Evolutionary conservation across 2,797 vertebrate genomes (phyloP).

Genomic region (Aeoliscus strigatus): DNA sequence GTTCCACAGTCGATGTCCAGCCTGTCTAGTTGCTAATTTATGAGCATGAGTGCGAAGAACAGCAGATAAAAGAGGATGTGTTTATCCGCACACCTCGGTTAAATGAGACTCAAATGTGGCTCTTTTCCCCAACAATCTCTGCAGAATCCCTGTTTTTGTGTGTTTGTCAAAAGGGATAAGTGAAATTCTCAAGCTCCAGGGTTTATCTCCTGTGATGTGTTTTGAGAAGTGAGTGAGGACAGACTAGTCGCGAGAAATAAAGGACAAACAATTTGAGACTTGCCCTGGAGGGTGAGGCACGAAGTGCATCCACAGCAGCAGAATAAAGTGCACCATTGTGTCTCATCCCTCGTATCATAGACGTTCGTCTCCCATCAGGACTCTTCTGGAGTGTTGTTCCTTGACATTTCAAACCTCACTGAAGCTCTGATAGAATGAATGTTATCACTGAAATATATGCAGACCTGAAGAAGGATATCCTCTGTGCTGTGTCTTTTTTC

Average conservation of each 20-base stretch:
- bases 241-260: slow-evolving; percentile 10
- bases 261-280: slow-evolving; percentile 9
- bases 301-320: slow-evolving; percentile 21
- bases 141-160: slow-evolving; percentile 9
- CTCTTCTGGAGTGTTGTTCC: slow-evolving; percentile 36
- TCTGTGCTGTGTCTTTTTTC: slow-evolving; percentile 47
- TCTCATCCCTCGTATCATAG: slow-evolving; percentile 19
- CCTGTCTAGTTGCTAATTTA: slow-evolving; percentile 18
- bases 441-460: slow-evolving; percentile 74
- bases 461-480: slow-evolving; percentile 58
- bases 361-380: slow-evolving; percentile 24
- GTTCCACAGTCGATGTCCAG: slow-evolving; percentile 20
- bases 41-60: slow-evolving; percentile 15
- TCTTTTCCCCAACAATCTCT: slow-evolving; percentile 14
- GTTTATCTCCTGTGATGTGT: slow-evolving; percentile 17
- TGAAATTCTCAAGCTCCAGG: slow-evolving; percentile 3
- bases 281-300: slow-evolving; percentile 24
- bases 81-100: slow-evolving; percentile 10
- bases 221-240: slow-evolving; percentile 8
- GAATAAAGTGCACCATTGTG: slow-evolving; percentile 15
- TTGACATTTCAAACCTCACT: slow-evolving; percentile 53
- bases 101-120: slow-evolving; percentile 11
- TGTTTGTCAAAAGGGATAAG: slow-evolving; percentile 22
- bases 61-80: slow-evolving; percentile 18
- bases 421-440: slow-evolving; percentile 68